Conservation (phyloP, 2,797 vertebrate genomes). For the Neopelma chrysocephalum region DNA sequence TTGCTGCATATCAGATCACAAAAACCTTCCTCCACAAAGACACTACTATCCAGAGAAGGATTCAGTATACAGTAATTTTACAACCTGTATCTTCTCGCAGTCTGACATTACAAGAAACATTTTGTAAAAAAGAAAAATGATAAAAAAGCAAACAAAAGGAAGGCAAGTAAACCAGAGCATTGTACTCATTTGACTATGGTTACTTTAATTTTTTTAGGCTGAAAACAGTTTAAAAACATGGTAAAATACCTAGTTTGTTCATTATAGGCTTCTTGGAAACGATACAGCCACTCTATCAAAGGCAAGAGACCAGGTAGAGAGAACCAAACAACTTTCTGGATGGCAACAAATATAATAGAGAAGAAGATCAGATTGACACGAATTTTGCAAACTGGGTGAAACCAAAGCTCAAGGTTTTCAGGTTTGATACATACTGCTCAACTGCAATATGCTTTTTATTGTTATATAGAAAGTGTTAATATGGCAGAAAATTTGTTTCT, state of each 20-base stretch:
- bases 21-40: background rate
- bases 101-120: background rate
- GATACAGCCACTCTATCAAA: constrained; percentile 14
- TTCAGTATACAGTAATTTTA: background rate
- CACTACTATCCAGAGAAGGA: background rate
- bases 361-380: background rate
- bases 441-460: background rate
- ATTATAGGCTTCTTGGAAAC: constrained; percentile 29
- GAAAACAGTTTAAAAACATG: constrained; percentile 40
- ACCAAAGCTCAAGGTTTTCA: background rate
- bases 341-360: background rate
- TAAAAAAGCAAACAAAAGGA: background rate
- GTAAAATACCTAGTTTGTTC: constrained; percentile 46
- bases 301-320: background rate
- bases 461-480: background rate
- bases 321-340: background rate
- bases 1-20: background rate
- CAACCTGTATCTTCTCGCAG: background rate
- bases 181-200: background rate
- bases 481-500: constrained; percentile 19
- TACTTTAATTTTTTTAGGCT: constrained; percentile 37
- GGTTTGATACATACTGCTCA: background rate
- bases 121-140: constrained; percentile 10
- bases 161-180: background rate
- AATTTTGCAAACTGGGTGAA: constrained; percentile 25